Percentiles rank a stretch among this genome's conserved stretches.
Conservation (phyloP, 2,888 invertebrate genomes). For the Eupithecia subfuscata region DNA sequence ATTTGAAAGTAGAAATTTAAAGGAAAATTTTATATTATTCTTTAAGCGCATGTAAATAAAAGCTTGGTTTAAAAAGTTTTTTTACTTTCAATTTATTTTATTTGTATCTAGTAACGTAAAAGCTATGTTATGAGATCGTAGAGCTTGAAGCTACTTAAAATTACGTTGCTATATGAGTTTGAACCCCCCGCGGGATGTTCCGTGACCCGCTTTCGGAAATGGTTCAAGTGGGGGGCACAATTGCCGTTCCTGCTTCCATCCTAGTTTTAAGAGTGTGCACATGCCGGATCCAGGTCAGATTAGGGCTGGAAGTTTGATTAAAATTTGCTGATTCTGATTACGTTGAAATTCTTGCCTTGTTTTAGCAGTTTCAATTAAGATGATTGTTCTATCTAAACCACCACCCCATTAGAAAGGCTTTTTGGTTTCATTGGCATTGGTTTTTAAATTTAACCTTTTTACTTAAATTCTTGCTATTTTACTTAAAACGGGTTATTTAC, state of each 20-base stretch:
- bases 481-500: no score
- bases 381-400: not conserved
- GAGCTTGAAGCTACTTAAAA: not conserved
- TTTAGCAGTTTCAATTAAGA: not conserved
- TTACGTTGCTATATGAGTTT: not conserved
- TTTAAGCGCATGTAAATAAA: no score
- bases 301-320: conserved; percentile 3
- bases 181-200: conserved; percentile 7
- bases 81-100: no score
- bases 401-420: no score
- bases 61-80: no score
- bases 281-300: conserved; percentile 13
- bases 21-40: no score
- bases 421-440: not conserved
- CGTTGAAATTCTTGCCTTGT: not conserved
- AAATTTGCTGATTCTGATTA: not conserved
- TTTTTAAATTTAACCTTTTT: no score
- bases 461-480: no score
- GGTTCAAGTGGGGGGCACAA: conserved; percentile 37
- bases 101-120: no score
- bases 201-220: conserved; percentile 36
- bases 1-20: no score
- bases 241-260: conserved; percentile 34
- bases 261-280: conserved; percentile 21
- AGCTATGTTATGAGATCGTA: no score